Base-by-base conservation (phyloP, 2,888 invertebrate species). In the Apamea epomidion region DNA sequence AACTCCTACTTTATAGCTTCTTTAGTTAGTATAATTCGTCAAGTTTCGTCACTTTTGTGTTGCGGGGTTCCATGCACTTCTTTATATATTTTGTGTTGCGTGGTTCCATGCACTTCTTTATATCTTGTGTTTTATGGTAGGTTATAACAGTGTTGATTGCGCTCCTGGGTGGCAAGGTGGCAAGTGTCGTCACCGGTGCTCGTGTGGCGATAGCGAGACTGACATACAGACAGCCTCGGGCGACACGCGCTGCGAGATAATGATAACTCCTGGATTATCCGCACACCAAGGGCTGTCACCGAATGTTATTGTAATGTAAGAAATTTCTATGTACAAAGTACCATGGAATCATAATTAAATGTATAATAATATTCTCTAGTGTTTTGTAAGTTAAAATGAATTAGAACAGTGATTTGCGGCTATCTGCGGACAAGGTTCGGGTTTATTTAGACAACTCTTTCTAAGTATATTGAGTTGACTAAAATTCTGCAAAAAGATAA, bases 101-200 rank as follows among this genome's bases (percentile, higher is more conserved):
- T 32, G 32, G 32, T 32, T 32, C 32, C 32, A 32, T 45, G 42
- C 37, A 62, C 48, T 37, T 45, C 25, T 60, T 62, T 37, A 68
- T 29, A 29, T 42, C 25, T 84, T 29, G 45, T 29, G 45, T 84
- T 84, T 84, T 64, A 70, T 71, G 67, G 42, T 51, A 71, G 54
- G n/a, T 7, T 29, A 8, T 62, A 51, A 16, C 37, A 54, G n/a
- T 37, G 18, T 68, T 45, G 32, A 42, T 18, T 58, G 62, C 29
- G 58, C 70, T 81, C 67, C 32, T 74, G 86, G 85, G 82, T 82
- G 82, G 82, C 32, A 5, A 18, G 32, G 58, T 37, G 68, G 48
- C 25, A 32, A 5, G 67, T 67, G 65, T 32, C 54, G 29, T 32
- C 65, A 45, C 14, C 18, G 18, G 45, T 68, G 82, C 73, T 51